Base-by-base conservation (phyloP, 2,888 invertebrate species). In the Thymelicus sylvestris region DNA sequence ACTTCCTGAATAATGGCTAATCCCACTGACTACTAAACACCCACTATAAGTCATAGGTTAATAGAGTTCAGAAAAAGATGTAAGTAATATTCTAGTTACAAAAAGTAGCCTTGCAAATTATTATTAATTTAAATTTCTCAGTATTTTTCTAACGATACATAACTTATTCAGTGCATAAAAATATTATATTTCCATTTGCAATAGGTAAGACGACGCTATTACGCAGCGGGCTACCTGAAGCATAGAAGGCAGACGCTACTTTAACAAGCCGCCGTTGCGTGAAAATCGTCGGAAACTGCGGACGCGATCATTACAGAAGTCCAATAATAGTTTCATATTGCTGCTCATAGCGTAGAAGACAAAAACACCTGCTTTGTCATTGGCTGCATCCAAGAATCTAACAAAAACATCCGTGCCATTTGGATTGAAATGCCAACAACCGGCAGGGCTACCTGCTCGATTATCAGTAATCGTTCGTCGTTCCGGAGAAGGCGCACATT, bases 401-500 rank as follows among this genome's bases (percentile, higher is more conserved):
- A 73, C 60, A 81, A 80, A 75, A 75, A 78, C 73, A 73, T 44
- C 60, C 47, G 48, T 73, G 64, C 65, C 73, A 76, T 74, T 73
- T 74, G 57, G 63, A 65, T 57, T 73, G 66, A 77, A 78, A 78
- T 78, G 75, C 75, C 77, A 78, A 73, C 75, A 77, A 75, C 68
- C 75, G 66, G 65, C 66, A 73, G 72, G 71, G 74, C 66, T 66
- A 38, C 50, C 64, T 52, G 72, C 61, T 64, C 60, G 72, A 68
- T 71, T 67, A 74, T 74, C 72, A 73, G 67, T 74, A 73, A 75
- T 74, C 74, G 76, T 67, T 61, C 62, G 60, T 41, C 73, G 76
- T 78, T 75, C 78, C 78, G 76, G 74, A 63, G 74, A 24, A 39
- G 62, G 74, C 69, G 70, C 78, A 75, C 76, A 78, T 79, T 79